Conservation (phyloP, 2,113 vertebrate species). For the Archocentrus centrarchus region DNA sequence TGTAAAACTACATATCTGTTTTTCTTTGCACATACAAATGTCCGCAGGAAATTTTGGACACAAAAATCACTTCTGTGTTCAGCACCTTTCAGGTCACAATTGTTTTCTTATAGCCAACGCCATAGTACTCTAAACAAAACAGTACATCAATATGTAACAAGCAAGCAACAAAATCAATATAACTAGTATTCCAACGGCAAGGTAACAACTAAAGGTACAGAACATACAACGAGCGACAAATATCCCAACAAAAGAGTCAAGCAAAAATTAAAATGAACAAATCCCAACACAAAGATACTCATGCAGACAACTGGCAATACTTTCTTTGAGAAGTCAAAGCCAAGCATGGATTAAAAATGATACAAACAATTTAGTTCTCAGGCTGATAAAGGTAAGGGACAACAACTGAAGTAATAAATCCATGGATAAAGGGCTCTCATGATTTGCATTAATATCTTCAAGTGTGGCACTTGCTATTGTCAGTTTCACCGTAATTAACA, state of each 20-base stretch:
- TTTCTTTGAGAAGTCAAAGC: not conserved
- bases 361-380: not conserved
- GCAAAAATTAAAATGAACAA: conserved; percentile 16
- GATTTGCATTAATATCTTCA: conserved; percentile 3
- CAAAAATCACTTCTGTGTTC: conserved; percentile 15
- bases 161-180: conserved; percentile 18
- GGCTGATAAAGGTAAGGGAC: conserved; percentile 8
- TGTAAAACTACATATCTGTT: conserved; percentile 14
- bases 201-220: conserved; percentile 11
- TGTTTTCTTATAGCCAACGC: conserved; percentile 29
- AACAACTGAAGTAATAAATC: not conserved
- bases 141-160: conserved; percentile 39
- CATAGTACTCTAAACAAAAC: conserved; percentile 40
- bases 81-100: conserved; percentile 34
- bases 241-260: conserved; percentile 1
- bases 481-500: not conserved
- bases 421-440: not conserved
- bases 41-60: conserved; percentile 21
- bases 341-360: not conserved
- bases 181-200: conserved; percentile 24
- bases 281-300: conserved; percentile 42
- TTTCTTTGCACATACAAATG: conserved; percentile 37
- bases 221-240: conserved; percentile 25
- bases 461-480: conserved; percentile 5
- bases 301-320: conserved; percentile 37